Percentiles rank a stretch among this genome's conserved stretches.
Conservation (phyloP, 2,113 vertebrate species). For the Syrrhaptes paradoxus region DNA sequence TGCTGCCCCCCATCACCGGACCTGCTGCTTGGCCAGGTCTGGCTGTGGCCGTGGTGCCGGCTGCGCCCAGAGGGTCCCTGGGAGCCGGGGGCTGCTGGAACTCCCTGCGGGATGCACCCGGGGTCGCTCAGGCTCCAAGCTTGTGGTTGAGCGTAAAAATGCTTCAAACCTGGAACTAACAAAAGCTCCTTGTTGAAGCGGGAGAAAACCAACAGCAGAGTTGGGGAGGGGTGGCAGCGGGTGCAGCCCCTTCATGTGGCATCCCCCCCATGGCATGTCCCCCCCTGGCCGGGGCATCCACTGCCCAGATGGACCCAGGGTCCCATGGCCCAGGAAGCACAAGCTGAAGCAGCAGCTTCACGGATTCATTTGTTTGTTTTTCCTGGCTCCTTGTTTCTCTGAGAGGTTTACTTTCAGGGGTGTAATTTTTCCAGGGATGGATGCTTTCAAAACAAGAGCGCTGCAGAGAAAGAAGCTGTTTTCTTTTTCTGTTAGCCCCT, state of each 20-base stretch:
- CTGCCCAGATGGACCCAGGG: neutral
- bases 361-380: neutral
- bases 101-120: fast-evolving
- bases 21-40: neutral
- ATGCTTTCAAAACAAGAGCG: fast-evolving
- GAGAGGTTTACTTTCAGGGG: neutral
- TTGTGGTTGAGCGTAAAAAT: neutral
- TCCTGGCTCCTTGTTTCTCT: neutral
- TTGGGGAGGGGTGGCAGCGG: neutral
- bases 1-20: neutral
- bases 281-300: neutral
- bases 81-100: no score
- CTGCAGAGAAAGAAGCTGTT: neutral
- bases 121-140: fast-evolving
- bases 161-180: no score
- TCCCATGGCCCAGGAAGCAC: fast-evolving
- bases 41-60: neutral
- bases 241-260: neutral
- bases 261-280: no score
- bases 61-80: neutral
- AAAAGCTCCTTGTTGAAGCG: neutral
- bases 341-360: neutral
- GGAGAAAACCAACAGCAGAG: neutral
- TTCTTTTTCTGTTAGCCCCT: neutral
- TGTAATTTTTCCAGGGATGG: neutral